Evolutionary conservation across 2,888 invertebrate genomes (phyloP).

Genomic region (Scaptomyza flava): DNA sequence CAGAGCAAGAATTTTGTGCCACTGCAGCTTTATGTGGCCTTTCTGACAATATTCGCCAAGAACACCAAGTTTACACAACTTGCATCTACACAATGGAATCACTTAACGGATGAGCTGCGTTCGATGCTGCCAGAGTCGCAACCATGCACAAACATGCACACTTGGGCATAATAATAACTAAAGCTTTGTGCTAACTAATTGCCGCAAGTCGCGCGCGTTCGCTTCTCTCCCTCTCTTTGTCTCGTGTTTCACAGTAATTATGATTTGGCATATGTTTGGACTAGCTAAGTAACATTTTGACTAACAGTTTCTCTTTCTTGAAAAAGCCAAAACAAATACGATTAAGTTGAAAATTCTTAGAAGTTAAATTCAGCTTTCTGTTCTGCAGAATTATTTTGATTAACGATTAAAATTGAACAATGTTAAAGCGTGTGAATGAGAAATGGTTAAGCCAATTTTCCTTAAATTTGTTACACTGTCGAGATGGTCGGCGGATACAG

Average conservation of each 20-base stretch:
- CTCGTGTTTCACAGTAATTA: no score
- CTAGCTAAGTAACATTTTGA: constrained; percentile 15
- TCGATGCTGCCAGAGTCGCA: no score
- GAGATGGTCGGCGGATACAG: constrained; percentile 82
- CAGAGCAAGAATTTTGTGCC: no score
- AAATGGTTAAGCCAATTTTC: not conserved
- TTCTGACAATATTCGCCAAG: constrained; percentile 85
- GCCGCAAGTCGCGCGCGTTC: constrained; percentile 47
- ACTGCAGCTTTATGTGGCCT: constrained; percentile 86
- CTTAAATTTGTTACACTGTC: constrained; percentile 60
- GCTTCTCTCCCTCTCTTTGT: constrained; percentile 9
- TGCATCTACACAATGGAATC: constrained; percentile 70
- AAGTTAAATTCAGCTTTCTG: no score
- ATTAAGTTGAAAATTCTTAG: not conserved
- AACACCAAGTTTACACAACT: constrained; percentile 83
- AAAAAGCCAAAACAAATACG: not conserved
- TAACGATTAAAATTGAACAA: no score
- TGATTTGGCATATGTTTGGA: constrained; percentile 9
- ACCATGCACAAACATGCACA: constrained; percentile 35
- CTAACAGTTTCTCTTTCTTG: not conserved
- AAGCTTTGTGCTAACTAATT: constrained; percentile 74
- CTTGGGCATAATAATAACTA: constrained; percentile 67
- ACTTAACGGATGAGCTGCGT: constrained; percentile 40
- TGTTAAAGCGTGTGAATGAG: not conserved
- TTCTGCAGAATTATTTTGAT: no score